Conservation (phyloP, 2,888 invertebrate genomes). For the Caenorhabditis virilis region DNA sequence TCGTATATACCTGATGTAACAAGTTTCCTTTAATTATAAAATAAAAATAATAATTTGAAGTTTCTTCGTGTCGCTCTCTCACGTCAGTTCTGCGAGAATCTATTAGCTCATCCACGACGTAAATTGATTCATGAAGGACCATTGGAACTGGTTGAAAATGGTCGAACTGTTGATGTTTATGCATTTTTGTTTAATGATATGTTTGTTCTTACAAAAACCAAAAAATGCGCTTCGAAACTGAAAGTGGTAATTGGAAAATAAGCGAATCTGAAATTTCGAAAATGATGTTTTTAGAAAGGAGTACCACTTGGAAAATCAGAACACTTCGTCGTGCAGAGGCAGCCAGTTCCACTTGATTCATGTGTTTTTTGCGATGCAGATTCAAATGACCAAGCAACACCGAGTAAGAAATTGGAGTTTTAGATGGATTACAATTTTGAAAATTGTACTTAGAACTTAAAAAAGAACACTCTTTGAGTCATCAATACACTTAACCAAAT, state of each 20-base stretch:
- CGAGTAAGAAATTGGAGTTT: slow-evolving; percentile 45
- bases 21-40: no score
- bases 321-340: slow-evolving; percentile 70
- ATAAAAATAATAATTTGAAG: no score
- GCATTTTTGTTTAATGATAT: slow-evolving; percentile 76
- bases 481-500: no score
- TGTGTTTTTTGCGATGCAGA: slow-evolving; percentile 72
- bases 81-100: slow-evolving; percentile 75
- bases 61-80: slow-evolving; percentile 74
- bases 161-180: slow-evolving; percentile 74
- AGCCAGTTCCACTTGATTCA: slow-evolving; percentile 72
- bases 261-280: background rate
- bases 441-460: no score
- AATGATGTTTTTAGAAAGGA: slow-evolving; percentile 44
- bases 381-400: slow-evolving; percentile 62
- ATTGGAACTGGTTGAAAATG: slow-evolving; percentile 72
- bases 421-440: no score
- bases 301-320: slow-evolving; percentile 60
- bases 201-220: slow-evolving; percentile 74
- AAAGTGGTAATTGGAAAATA: slow-evolving; percentile 47
- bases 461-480: no score
- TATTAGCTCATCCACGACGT: slow-evolving; percentile 73
- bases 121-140: slow-evolving; percentile 72
- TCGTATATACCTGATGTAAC: slow-evolving; percentile 73
- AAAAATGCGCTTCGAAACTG: slow-evolving; percentile 70